Evolutionary conservation across 2,888 invertebrate species (phyloP).

Genomic region (Melipona beecheii): DNA sequence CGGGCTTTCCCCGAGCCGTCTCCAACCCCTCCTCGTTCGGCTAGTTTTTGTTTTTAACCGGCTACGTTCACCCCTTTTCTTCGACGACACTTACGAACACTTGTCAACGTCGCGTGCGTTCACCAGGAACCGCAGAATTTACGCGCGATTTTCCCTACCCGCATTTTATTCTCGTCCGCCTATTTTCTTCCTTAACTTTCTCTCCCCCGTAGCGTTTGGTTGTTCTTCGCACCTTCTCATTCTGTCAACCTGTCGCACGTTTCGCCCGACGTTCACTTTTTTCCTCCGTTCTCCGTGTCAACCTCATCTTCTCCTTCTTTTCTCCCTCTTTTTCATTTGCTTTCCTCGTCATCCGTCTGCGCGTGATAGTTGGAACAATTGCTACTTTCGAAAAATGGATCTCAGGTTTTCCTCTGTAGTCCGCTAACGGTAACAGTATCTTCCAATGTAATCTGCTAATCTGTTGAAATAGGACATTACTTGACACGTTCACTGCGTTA

Average conservation of each 20-base stretch:
- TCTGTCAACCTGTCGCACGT: not conserved
- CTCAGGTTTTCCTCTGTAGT: too few species aligned
- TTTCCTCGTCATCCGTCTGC: not conserved
- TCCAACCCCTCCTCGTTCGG: not conserved
- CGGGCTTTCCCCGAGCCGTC: constrained; percentile 39
- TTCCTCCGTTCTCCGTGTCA: not conserved
- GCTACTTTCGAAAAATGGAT: too few species aligned
- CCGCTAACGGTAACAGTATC: too few species aligned
- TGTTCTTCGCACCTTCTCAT: constrained; percentile 26
- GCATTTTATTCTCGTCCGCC: constrained; percentile 38
- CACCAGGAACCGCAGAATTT: constrained; percentile 43
- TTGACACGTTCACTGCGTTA: too few species aligned
- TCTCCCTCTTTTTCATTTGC: too few species aligned
- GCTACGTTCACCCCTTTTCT: constrained; percentile 24
- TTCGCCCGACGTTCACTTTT: not conserved
- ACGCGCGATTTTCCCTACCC: constrained; percentile 49
- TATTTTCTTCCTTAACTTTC: not conserved
- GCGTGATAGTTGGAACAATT: too few species aligned
- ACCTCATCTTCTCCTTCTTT: constrained; percentile 6
- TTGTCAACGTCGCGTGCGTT: constrained; percentile 41
- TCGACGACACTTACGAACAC: constrained; percentile 30
- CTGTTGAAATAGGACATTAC: too few species aligned
- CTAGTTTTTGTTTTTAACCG: constrained; percentile 25
- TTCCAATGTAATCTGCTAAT: too few species aligned
- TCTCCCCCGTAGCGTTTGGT: not conserved